A percentile compares a stretch with the other conserved stretches of the same genome.
Conservation (phyloP, 2,888 invertebrate species). For the Patella pellucida region DNA sequence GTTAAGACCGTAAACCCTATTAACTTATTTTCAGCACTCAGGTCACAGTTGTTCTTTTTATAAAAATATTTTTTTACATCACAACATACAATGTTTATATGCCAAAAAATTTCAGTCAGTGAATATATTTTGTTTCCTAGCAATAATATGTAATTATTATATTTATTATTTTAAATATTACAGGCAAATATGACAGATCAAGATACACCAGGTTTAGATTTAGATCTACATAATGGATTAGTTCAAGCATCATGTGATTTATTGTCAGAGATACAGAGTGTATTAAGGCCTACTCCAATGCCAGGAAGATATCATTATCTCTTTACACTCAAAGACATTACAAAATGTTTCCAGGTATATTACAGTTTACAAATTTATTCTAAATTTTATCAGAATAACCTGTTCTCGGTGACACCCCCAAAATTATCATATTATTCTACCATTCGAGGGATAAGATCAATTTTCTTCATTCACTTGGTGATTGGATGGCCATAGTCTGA, state of each 20-base stretch:
- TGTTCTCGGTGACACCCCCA: background rate
- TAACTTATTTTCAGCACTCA: no score
- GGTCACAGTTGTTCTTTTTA: no score
- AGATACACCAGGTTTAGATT: slow-evolving; percentile 64
- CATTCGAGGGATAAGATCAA: background rate
- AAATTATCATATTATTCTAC: background rate
- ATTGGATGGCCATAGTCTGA: no score
- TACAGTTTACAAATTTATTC: background rate
- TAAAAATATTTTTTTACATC: no score
- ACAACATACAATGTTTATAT: no score
- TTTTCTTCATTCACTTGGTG: background rate
- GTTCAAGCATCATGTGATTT: slow-evolving; percentile 67
- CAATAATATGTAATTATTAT: no score
- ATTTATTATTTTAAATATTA: background rate
- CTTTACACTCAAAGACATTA: slow-evolving; percentile 68
- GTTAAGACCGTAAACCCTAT: no score
- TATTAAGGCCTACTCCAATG: slow-evolving; percentile 65
- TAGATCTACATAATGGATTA: slow-evolving; percentile 65
- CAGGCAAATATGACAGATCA: slow-evolving; percentile 66
- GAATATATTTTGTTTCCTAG: no score
- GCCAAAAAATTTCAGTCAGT: no score
- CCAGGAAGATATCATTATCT: slow-evolving; percentile 69
- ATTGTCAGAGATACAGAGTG: slow-evolving; percentile 60
- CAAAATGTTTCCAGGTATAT: slow-evolving; percentile 67
- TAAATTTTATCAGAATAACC: background rate